Evolutionary conservation across 2,888 invertebrate genomes (phyloP), one percentile per base, ranked within the genome.

Genomic region (Mylabris sibirica): DNA sequence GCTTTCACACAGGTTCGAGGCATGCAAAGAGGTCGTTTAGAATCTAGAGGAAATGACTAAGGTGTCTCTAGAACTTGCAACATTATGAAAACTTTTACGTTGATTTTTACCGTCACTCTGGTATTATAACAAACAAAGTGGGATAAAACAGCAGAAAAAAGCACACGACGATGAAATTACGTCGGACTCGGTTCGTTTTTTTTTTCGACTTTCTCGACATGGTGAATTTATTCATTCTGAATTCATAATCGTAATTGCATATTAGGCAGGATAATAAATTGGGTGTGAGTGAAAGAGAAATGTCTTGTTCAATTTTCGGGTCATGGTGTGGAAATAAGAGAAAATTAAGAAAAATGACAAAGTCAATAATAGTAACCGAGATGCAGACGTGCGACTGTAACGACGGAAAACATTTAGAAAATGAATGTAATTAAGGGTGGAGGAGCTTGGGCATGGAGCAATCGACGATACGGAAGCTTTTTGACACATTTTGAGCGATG

Each of bases 1-100:
- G 77, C 77, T 78, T 78, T 77, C 78, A 76, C 76, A 75, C 75
- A 73, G 8, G 30, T 30, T 74, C 62, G 71, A 73, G 75, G 77
- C 78, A 79, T 78, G 79, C 80, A 75, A 79, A 77, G 72, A 75
- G 77, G 77, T 80, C 79, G 77, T 81, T 80, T 79, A 74, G 76
- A 77, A 78, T 75, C 75, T 71, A 72, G 71, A 74, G 78, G 78
- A 79, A 79, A 79, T 79, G 80, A 77, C 78, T 78, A 74, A 79
- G 79, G 79, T 80, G 79, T 79, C 79, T 78, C 76, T 76, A 74
- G 77, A 79, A 80, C 76, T 79, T 78, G 74, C 74, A 72, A 76
- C 77, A 78, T 79, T 79, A 79, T 74, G 73, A 72, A 77, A 76
- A 75, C 66, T 75, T 76, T 70, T 69, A 68, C 66, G 72, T 62